phyloP scores from a whole-genome alignment of 2,888 invertebrate species.

The Urechis unicinctus region DNA sequence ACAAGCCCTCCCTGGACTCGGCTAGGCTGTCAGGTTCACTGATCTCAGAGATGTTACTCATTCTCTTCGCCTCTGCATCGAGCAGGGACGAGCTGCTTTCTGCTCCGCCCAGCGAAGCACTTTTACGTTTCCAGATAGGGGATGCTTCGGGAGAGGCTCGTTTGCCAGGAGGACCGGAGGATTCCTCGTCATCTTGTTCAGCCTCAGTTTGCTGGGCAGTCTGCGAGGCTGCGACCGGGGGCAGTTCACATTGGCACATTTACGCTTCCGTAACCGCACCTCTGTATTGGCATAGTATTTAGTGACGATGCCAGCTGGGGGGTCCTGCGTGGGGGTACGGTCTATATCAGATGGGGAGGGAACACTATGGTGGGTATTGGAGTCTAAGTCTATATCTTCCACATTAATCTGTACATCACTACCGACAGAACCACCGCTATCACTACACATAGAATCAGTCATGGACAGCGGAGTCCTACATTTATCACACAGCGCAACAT shows the following conservation, averaged over 20 bases:
- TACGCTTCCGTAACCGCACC: conserved; percentile 13
- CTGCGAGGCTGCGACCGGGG: neutral
- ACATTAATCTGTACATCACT: too few relatives aligned
- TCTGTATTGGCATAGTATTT: conserved; percentile 13
- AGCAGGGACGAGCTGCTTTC: neutral
- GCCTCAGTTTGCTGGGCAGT: neutral
- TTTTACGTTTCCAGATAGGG: conserved; percentile 53
- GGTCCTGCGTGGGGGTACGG: conserved; percentile 13
- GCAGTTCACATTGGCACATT: neutral
- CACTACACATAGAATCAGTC: neutral
- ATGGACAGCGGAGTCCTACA: neutral
- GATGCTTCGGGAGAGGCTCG: conserved; percentile 32
- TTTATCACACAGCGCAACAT: conserved; percentile 1
- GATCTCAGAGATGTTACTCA: conserved; percentile 53
- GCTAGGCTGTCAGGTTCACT: conserved; percentile 47
- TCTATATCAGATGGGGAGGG: conserved; percentile 8
- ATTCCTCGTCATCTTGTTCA: too few relatives aligned
- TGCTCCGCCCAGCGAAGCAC: conserved; percentile 19
- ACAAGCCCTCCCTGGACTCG: conserved; percentile 17
- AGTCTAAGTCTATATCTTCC: neutral
- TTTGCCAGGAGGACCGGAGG: neutral
- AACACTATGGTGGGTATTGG: too few relatives aligned
- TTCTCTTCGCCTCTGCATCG: conserved; percentile 45
- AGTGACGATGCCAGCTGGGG: conserved; percentile 4
- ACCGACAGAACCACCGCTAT: neutral